These are phyloP conservation scores for Tenodera sinensis DNA, from an alignment of 2,888 invertebrate genomes.

Conservation along the genomic window DNA sequence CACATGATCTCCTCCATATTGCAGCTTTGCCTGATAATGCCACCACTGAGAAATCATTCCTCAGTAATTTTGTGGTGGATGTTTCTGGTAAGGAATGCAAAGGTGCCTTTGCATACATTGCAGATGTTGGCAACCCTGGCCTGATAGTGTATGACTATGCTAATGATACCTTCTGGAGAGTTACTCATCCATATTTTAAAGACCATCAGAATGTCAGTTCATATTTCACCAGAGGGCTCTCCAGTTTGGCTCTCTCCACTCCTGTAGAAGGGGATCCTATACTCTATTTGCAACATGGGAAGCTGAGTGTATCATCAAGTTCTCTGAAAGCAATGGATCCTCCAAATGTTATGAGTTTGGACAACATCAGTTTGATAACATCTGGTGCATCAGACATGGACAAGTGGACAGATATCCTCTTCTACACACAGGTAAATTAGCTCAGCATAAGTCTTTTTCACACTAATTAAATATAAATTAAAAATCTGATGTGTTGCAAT, in stretches of 20 bases:
- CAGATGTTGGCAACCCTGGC: not conserved
- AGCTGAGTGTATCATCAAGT: not conserved
- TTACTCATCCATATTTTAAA: not conserved
- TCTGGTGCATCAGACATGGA: not conserved
- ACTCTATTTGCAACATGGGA: not conserved
- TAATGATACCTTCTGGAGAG: not conserved
- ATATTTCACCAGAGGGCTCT: not conserved
- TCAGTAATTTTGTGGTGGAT: not conserved
- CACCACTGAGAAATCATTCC: not conserved
- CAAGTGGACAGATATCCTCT: not conserved
- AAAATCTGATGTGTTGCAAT: too few species aligned
- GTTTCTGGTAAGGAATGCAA: not conserved
- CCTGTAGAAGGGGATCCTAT: not conserved
- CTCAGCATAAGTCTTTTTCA: too few species aligned
- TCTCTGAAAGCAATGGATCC: not conserved
- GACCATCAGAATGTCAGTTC: not conserved
- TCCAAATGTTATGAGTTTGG: not conserved
- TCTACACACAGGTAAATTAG: not conserved
- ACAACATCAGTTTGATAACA: not conserved
- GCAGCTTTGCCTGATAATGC: not conserved
- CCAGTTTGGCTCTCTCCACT: not conserved
- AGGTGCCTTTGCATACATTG: not conserved
- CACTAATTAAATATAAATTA: too few species aligned
- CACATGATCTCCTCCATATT: not conserved
- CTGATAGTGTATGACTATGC: not conserved